Conservation (phyloP, 2,888 invertebrate species). For the Torymus texanus region DNA sequence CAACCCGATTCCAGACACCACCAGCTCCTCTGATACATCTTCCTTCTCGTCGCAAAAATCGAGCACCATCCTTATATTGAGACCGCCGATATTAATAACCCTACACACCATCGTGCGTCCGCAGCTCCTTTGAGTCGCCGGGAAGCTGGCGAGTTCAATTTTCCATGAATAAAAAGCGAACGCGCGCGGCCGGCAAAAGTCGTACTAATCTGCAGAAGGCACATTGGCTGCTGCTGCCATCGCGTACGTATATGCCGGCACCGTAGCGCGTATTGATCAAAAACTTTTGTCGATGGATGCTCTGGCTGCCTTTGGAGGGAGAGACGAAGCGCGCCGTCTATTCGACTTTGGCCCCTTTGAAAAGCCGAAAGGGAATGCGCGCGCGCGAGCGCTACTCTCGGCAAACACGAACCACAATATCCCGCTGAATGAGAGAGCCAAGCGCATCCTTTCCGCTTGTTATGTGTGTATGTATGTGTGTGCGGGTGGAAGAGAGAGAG, state of each 20-base stretch:
- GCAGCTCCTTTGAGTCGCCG: constrained; percentile 10
- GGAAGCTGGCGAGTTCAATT: constrained; percentile 48
- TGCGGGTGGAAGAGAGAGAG: too few species aligned
- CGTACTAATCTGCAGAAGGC: constrained; percentile 49
- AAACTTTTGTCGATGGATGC: constrained; percentile 52
- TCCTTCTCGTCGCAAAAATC: too few species aligned
- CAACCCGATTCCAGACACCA: too few species aligned
- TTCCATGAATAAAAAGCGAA: constrained; percentile 52
- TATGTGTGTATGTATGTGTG: neutral
- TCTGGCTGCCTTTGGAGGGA: neutral
- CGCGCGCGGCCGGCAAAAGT: constrained; percentile 32
- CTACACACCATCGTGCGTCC: neutral
- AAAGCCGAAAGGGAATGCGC: constrained; percentile 13
- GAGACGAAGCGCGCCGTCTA: constrained; percentile 5
- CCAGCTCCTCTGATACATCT: too few species aligned
- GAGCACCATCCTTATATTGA: too few species aligned
- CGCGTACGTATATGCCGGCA: constrained; percentile 21
- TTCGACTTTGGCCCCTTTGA: constrained; percentile 44
- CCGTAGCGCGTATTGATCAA: constrained; percentile 46
- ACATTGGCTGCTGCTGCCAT: neutral
- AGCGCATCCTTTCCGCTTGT: constrained; percentile 49
- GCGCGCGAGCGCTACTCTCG: neutral
- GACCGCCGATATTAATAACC: constrained; percentile 39
- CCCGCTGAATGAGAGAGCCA: constrained; percentile 43
- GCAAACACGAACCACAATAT: constrained; percentile 47